Percentiles rank a stretch among this genome's conserved stretches.
These are phyloP conservation scores for Syngnathus rostellatus DNA, from an alignment of 2,797 vertebrate species.

Conservation along the genomic window DNA sequence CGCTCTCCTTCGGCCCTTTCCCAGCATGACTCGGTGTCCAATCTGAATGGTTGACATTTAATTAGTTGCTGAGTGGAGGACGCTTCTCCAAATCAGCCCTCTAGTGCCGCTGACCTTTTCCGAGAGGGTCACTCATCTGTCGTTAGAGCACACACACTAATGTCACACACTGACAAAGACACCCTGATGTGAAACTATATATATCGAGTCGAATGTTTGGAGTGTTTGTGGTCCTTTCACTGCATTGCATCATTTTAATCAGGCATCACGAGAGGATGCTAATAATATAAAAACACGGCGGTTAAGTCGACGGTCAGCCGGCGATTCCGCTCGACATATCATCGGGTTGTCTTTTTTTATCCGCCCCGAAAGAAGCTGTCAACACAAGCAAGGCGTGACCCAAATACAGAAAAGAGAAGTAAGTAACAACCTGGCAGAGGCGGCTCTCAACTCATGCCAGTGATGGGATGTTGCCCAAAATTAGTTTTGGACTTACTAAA, in stretches of 20 bases:
- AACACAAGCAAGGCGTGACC: conserved; percentile 53
- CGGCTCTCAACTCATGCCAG: conserved; percentile 42
- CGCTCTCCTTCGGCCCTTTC: conserved; percentile 10
- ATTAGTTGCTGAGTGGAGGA: conserved; percentile 70
- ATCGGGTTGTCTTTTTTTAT: conserved; percentile 54
- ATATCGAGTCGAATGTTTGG: background rate
- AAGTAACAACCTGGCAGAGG: conserved; percentile 27
- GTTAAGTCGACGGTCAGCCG: conserved; percentile 56
- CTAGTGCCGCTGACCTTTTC: conserved; percentile 70
- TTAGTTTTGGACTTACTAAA: conserved; percentile 18
- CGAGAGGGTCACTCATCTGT: conserved; percentile 65
- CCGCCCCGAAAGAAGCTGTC: conserved; percentile 58
- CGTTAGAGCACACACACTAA: conserved; percentile 49
- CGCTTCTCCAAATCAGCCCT: conserved; percentile 60
- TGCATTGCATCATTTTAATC: conserved; percentile 58
- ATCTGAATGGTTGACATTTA: conserved; percentile 71
- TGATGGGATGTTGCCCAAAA: conserved; percentile 43
- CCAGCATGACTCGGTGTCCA: conserved; percentile 13
- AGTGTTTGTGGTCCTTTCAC: conserved; percentile 41
- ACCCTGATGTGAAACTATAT: conserved; percentile 14
- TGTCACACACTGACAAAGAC: conserved; percentile 13
- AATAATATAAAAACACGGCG: conserved; percentile 35
- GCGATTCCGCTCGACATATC: conserved; percentile 46
- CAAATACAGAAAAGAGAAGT: conserved; percentile 47
- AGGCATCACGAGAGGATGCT: conserved; percentile 35